Evolutionary conservation across 2,113 vertebrate species (phyloP), one percentile per base, ranked within the genome.

Genomic region (Calidris pugnax): DNA sequence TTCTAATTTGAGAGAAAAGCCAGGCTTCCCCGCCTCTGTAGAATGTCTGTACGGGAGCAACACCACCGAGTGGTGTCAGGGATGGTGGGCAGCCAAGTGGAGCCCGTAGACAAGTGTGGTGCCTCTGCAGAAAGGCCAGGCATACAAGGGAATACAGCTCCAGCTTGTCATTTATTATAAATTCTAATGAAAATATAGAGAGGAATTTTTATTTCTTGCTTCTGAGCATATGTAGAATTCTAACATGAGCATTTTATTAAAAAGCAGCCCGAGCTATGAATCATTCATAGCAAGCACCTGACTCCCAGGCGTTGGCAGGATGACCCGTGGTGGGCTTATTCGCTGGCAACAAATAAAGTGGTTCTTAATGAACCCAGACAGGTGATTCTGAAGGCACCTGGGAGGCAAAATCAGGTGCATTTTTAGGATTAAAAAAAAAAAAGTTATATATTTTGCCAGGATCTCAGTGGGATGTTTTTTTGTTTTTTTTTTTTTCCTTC

Each of bases 311-410:
- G 3, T 57, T 95, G 96, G 90, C 93, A 86, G 82, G 56, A 41
- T 97, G 96, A 97, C 97, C 97, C 33, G 4, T 89, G 77, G 86
- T 87, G 95, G 81, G 91, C 75, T 97, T 79, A 67, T 90, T 48
- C 95, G 14, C 91, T 74, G 82, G 91, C 97, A 97, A 92, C 89
- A 97, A 97, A 97, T 87, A 69, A 94, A 97, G 90, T 39, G 1
- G 89, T 10, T 63, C 92, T 43, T 95, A 96, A 97, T 95, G 97
- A 97, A 87, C 35, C 37, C 78, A 86, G 95, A 86, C 95, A 97
- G 95, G 80, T 90, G 93, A 94, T 95, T 95, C 95, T 87, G 85
- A 97, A 96, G 87, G 84, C 89, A 26, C 45, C 3, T 50, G 96
- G 92, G 91, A 76, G 48, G 75, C 64, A 45, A 80, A 89, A 96